Evolutionary conservation across 2,797 vertebrate genomes (phyloP).

Genomic region (Acanthurus lineatus): DNA sequence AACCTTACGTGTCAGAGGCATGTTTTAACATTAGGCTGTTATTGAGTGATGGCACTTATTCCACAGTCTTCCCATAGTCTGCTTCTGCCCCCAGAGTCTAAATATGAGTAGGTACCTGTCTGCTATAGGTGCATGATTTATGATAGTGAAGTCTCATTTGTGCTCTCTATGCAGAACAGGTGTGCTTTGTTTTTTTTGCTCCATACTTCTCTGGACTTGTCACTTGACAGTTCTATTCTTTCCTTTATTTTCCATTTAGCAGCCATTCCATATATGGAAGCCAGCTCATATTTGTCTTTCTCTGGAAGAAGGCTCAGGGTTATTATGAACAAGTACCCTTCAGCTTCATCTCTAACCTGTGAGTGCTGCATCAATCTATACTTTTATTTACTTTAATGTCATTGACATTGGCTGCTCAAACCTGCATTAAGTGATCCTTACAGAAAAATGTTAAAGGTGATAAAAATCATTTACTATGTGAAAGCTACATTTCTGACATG

Average conservation of each 20-base stretch:
- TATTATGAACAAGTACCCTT: conserved; percentile 21
- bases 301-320: not conserved
- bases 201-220: conserved; percentile 65
- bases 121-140: conserved; percentile 77
- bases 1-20: conserved; percentile 31
- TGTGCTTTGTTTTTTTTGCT: conserved; percentile 72
- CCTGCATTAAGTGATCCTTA: not conserved
- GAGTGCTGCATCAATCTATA: conserved; percentile 3
- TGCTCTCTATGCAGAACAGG: conserved; percentile 80
- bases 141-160: conserved; percentile 73
- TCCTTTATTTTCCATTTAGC: conserved; percentile 63
- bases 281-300: conserved; percentile 42
- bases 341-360: conserved; percentile 19
- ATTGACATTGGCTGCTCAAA: not conserved
- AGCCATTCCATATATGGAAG: conserved; percentile 43
- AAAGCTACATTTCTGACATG: conserved; percentile 6
- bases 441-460: conserved; percentile 9
- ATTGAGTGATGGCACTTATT: conserved; percentile 43
- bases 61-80: conserved; percentile 32
- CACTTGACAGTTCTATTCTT: conserved; percentile 63
- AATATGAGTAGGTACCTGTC: conserved; percentile 71
- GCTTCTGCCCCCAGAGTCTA: conserved; percentile 53
- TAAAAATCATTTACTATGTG: conserved; percentile 26
- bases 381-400: conserved; percentile 6
- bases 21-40: conserved; percentile 39